Percentiles rank a stretch among this genome's conserved stretches.
These are phyloP conservation scores for Catharus minimus DNA, from an alignment of 2,113 vertebrate genomes.

Conservation along the genomic window DNA sequence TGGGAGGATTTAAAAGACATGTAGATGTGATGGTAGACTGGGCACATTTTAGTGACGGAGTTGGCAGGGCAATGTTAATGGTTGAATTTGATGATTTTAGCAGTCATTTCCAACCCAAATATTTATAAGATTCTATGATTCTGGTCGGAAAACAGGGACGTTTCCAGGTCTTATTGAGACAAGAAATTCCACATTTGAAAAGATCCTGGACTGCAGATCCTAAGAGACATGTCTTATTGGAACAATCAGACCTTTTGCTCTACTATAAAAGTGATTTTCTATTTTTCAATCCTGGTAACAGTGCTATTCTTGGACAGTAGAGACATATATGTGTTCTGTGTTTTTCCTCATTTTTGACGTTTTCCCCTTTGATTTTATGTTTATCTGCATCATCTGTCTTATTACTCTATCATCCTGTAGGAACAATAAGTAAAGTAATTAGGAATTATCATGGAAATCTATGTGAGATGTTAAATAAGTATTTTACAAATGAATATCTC, in stretches of 20 bases:
- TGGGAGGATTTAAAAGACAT: neutral
- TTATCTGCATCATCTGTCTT: neutral
- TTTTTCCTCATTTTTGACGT: neutral
- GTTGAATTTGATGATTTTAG: neutral
- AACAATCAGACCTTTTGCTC: neutral
- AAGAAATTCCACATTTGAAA: neutral
- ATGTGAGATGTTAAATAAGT: slow-evolving; percentile 25
- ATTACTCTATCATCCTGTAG: neutral
- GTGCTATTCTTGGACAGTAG: neutral
- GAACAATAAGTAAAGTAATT: slow-evolving; percentile 34
- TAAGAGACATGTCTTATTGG: neutral
- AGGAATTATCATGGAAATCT: slow-evolving; percentile 33
- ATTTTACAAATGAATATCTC: slow-evolving; percentile 10
- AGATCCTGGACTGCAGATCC: neutral
- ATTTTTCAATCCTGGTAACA: neutral
- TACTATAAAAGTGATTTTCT: neutral
- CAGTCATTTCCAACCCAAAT: neutral
- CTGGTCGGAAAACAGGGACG: accelerated
- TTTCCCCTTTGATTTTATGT: neutral
- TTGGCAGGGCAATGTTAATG: neutral
- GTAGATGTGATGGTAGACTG: neutral
- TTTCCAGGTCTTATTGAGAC: neutral
- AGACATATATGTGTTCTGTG: neutral
- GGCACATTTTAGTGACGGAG: neutral
- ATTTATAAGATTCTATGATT: neutral